Conservation (phyloP, 2,113 vertebrate species). For the Haemorhous mexicanus region DNA sequence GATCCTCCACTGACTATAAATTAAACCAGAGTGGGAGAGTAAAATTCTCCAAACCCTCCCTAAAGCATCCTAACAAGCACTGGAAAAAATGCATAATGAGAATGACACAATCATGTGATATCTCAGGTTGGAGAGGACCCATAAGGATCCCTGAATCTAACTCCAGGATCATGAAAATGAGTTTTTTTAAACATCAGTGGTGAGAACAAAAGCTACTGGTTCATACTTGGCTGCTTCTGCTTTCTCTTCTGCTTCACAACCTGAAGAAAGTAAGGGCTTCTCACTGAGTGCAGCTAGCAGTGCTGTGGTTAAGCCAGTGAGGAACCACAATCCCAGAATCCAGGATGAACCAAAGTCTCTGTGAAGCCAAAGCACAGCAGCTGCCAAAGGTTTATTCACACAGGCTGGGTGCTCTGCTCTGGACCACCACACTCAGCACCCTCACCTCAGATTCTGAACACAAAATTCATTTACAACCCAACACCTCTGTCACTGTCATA, state of each 20-base stretch:
- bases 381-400: background rate
- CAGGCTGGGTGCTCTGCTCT: background rate
- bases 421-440: background rate
- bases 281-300: background rate
- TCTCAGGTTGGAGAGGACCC: background rate
- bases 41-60: background rate
- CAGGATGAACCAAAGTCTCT: background rate
- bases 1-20: background rate
- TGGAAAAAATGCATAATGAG: background rate
- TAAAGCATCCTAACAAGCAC: background rate
- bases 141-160: background rate
- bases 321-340: background rate
- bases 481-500: background rate
- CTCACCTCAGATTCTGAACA: background rate
- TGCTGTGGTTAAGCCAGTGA: background rate
- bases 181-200: background rate
- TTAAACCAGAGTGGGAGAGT: background rate
- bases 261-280: background rate
- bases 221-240: background rate
- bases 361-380: background rate
- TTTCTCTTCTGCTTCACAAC: background rate
- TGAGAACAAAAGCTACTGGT: background rate
- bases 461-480: background rate
- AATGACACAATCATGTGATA: background rate
- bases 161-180: background rate